A percentile compares a stretch with the other conserved stretches of the same genome.
These are phyloP conservation scores for Sebastes itinus DNA, from an alignment of 2,797 vertebrate species.

Conservation along the genomic window DNA sequence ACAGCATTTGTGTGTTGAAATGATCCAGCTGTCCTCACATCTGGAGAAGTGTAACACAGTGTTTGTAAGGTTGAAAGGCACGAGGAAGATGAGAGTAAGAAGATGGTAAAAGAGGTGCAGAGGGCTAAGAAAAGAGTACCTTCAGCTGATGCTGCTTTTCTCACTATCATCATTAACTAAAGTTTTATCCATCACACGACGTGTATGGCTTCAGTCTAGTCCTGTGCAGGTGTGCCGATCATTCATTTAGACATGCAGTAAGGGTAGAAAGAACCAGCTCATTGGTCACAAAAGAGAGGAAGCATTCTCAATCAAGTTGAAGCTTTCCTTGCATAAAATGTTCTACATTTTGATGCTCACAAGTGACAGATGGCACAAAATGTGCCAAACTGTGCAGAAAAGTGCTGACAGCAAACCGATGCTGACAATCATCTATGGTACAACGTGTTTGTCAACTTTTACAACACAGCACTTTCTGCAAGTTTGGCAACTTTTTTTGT, in stretches of 20 bases:
- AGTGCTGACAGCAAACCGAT: slow-evolving; percentile 49
- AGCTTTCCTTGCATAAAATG: slow-evolving; percentile 33
- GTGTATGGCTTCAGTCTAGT: slow-evolving; percentile 37
- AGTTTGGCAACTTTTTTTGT: slow-evolving; percentile 17
- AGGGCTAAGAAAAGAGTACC: not conserved
- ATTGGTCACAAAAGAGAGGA: slow-evolving; percentile 52
- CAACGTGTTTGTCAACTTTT: slow-evolving; percentile 45
- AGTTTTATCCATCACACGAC: slow-evolving; percentile 39
- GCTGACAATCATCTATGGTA: slow-evolving; percentile 23
- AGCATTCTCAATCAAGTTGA: slow-evolving; percentile 37
- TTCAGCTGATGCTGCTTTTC: not conserved
- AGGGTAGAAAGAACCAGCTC: slow-evolving; percentile 26
- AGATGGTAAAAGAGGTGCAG: not conserved
- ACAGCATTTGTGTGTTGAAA: not conserved
- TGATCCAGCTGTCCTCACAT: slow-evolving; percentile 11
- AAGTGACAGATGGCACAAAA: slow-evolving; percentile 59
- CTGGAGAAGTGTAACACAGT: not conserved
- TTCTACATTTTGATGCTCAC: slow-evolving; percentile 42
- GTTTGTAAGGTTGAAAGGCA: not conserved
- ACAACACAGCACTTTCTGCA: slow-evolving; percentile 26
- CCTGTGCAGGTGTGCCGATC: slow-evolving; percentile 27
- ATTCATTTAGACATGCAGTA: slow-evolving; percentile 36
- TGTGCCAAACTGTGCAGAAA: slow-evolving; percentile 52
- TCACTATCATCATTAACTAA: slow-evolving; percentile 38
- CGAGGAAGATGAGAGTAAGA: not conserved